Base-by-base conservation (phyloP, 2,888 invertebrate genomes). In the Diogma glabrata region DNA sequence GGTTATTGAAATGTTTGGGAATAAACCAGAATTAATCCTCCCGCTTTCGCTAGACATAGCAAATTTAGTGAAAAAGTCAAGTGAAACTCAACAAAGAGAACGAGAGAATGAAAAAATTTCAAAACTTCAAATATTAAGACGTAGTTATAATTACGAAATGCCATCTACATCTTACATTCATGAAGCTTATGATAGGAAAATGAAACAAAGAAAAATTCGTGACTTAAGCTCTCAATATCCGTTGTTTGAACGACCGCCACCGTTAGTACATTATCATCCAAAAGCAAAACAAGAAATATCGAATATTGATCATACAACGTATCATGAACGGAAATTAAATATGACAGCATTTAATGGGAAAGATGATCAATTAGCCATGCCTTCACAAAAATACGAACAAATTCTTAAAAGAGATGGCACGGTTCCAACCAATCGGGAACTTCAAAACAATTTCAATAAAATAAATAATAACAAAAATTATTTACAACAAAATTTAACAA, bases 31-130 rank as follows among this genome's bases (percentile, higher is more conserved):
- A 50, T 66, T 81, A 23, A 73, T 79, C 70, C 64, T 82, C 51
- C 82, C 83, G 9, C 77, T 80, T 54, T 73, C 79, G 53, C 71
- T 76, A 57, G 81, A 82, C 63, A 76, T 81, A 63, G 81, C 81
- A 0, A 79, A 79, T 62, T 70, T 81, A 52, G 74, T 43, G 3
- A 43, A 43, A 43, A 14, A n/a, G 8, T 20, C 43, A 3, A 23
- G 43, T 3, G 43, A 22, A 43, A 7, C 12, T 16, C 20, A 43
- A 12, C 36, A 56, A 71, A 70, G 62, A 67, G 67, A 52, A 64
- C 57, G 49, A 24, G 49, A 53, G 48, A 47, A 51, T 63, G 72
- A 28, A 66, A 67, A 55, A 70, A 57, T 58, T n/a, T 61, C 69
- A 53, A 64, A 66, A 53, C 63, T 67, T 54, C 71, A 70, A 52